A percentile compares a stretch with the other conserved stretches of the same genome.
These are phyloP conservation scores for Caenorhabditis parvicauda DNA, from an alignment of 2,888 invertebrate species.

Conservation along the genomic window DNA sequence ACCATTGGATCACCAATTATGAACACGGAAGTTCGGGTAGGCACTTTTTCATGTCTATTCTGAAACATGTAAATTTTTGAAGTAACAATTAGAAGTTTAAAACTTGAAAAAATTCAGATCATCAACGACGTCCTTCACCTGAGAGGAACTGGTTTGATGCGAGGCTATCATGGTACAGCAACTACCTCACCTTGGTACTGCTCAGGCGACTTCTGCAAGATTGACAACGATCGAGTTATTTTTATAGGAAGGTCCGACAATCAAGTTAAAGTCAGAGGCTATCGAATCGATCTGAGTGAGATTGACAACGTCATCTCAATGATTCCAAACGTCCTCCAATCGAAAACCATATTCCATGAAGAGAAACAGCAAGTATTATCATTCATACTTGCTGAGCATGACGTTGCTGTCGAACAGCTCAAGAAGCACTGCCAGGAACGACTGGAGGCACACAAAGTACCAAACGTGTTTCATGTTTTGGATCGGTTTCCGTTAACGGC, in stretches of 20 bases:
- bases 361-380: conserved; percentile 32
- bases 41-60: neutral
- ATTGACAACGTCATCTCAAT: conserved; percentile 43
- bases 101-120: no score
- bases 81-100: no score
- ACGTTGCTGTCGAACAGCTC: conserved; percentile 4
- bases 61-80: neutral
- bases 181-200: conserved; percentile 36
- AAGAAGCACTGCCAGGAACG: conserved; percentile 18
- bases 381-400: conserved; percentile 16
- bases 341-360: conserved; percentile 28
- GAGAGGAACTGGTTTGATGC: conserved; percentile 40
- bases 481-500: conserved; percentile 53
- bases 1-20: conserved; percentile 41
- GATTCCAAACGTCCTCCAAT: conserved; percentile 12
- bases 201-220: conserved; percentile 48
- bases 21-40: conserved; percentile 30
- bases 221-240: conserved; percentile 25
- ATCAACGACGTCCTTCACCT: conserved; percentile 26
- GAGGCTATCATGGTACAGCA: conserved; percentile 45
- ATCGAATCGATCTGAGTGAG: conserved; percentile 54
- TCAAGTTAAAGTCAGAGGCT: conserved; percentile 58
- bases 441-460: conserved; percentile 50
- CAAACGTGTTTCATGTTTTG: conserved; percentile 33
- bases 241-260: conserved; percentile 52